Evolutionary conservation across 2,797 vertebrate genomes (phyloP), one percentile per base, ranked within the genome.

Genomic region (Epinephelus coioides): DNA sequence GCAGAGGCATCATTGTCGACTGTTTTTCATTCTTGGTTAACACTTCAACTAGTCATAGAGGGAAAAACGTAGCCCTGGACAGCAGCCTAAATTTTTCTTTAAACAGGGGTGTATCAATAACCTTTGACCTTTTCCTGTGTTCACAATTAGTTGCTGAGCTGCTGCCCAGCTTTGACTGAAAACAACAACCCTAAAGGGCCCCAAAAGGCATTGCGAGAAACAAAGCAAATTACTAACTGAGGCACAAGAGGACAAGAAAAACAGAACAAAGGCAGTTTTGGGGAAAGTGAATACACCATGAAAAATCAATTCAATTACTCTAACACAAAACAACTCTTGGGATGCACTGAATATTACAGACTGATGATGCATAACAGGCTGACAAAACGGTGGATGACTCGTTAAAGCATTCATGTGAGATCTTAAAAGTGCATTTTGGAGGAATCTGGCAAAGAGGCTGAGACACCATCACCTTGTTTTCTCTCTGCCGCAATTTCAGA

Each of bases 401-500:
- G 56, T 67, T 65, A 61, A 78, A 60, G 27, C 23, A 62, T 73
- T 86, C 46, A 66, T 71, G 68, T 25, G 64, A 55, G 68, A 82
- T 64, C 49, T 64, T 66, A n/a, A 44, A 69, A 66, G 51, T 38
- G 47, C 66, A 64, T 70, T 78, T 60, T 23, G 25, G 53, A 46
- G 25, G 50, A 74, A 62, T 70, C 62, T 47, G 50, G 21, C 30
- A 44, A 74, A 44, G 67, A 68, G 69, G 73, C 57, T 78, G 44
- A 46, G 65, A 56, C 50, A 25, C 34, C 55, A 14, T 66, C 63
- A 43, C 47, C 60, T 57, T 69, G 53, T 74, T 76, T 73, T 70
- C 66, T 62, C 57, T 54, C 43, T 13, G 23, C 62, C 44, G 56
- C 77, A 72, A 79, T 84, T 88, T 84, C 61, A 80, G 69, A 80